Evolutionary conservation across 2,888 invertebrate species (phyloP), one percentile per base, ranked within the genome.

Genomic region (Monochamus alternatus): DNA sequence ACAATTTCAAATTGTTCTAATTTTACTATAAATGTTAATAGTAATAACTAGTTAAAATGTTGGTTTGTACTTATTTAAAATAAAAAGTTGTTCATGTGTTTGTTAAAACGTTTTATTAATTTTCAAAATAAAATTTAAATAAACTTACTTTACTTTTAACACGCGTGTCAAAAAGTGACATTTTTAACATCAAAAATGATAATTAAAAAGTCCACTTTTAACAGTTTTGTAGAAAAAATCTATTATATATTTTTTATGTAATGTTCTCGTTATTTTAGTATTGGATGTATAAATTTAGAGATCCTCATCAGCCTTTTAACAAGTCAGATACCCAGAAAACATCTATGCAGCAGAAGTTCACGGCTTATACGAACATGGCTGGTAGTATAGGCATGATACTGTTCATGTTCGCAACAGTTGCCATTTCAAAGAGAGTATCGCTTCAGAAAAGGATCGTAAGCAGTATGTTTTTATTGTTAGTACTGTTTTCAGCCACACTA

Each of bases 221-320:
- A n/a, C n/a, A n/a, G n/a, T n/a, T n/a, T n/a, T n/a, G n/a, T n/a
- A n/a, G n/a, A n/a, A n/a, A n/a, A 22, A 22, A 22, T 22, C 22
- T 22, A 22, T 22, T 62, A 7, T 38, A 38, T 38, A 38, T 5
- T 38, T 38, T 38, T 38, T 5, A 38, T 38, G 9, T n/a, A 14
- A n/a, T n/a, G 5, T 69, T 9, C 22, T 47, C 3, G 59, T 59
- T 52, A 9, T 76, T 75, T 62, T 60, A 79, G 79, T 79, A 77
- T 31, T 79, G 79, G 77, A 79, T 79, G 79, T 79, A 77, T 31
- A 77, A 77, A 67, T 79, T 79, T 12, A 62, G 75, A 9, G 75
- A 79, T 52, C 65, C 64, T 12, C 31, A 63, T 32, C 30, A 44
- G 47, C 52, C 31, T 5, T 75, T 76, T 30, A 60, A 59, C 12